Percentiles rank a stretch among this genome's conserved stretches.
These are phyloP conservation scores for Anoplopoma fimbria DNA, from an alignment of 2,113 vertebrate genomes.

Conservation along the genomic window DNA sequence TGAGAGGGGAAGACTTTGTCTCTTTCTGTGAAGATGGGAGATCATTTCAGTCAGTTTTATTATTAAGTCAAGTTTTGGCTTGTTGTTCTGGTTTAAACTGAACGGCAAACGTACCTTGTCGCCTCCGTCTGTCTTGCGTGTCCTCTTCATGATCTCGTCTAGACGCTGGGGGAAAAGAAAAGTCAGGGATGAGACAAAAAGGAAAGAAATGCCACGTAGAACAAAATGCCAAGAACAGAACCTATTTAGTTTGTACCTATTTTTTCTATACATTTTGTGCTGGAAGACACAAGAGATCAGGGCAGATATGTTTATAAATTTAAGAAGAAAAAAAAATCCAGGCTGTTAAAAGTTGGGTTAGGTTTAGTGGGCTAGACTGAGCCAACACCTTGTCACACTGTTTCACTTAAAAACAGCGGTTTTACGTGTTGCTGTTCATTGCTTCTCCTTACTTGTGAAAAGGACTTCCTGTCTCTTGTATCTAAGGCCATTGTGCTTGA, in stretches of 20 bases:
- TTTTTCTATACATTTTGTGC: background rate
- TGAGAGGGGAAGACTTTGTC: constrained; percentile 61
- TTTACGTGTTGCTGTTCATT: constrained; percentile 16
- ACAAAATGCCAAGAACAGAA: background rate
- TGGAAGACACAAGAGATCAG: background rate
- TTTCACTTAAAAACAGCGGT: constrained; percentile 2
- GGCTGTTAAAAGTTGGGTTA: background rate
- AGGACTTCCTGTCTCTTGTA: background rate
- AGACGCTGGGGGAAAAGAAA: constrained; percentile 86
- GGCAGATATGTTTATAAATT: background rate
- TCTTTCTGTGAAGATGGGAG: constrained; percentile 83
- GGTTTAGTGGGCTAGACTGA: background rate
- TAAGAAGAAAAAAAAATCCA: background rate
- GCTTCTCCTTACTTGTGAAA: background rate
- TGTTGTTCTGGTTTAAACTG: background rate
- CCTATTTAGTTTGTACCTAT: background rate
- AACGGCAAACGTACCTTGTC: constrained; percentile 86
- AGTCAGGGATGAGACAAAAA: background rate
- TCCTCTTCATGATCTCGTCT: constrained; percentile 99
- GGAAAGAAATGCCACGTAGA: background rate
- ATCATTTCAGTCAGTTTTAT: constrained; percentile 13
- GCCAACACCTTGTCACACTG: constrained; percentile 1
- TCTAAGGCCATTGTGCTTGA: background rate
- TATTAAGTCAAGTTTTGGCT: background rate
- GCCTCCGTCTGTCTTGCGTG: constrained; percentile 88